Base-by-base conservation (phyloP, 2,888 invertebrate species). In the Luperina testacea region DNA sequence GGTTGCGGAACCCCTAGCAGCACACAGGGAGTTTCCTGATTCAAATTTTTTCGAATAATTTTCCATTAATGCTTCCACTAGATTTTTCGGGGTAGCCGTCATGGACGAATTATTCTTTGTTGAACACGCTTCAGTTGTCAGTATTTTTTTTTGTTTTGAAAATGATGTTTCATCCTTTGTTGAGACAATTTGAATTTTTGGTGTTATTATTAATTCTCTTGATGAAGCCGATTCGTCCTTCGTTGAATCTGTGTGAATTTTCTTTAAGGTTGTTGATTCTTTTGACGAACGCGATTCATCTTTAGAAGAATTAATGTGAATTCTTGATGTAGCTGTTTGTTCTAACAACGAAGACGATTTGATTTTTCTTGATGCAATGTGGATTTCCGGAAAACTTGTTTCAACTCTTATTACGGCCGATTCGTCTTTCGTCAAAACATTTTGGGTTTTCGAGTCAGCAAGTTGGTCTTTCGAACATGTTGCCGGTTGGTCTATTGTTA, bases 11-110 rank as follows among this genome's bases (percentile, higher is more conserved):
- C 53, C 72, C 15, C 42, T 72, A 32, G 61, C 45, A 42, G 76
- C 63, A 63, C 64, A 77, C 42, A 87, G 87, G 9, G 87, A 76
- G 20, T 75, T 77, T 8, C 85, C 86, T 42, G 83, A 32, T 20
- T 76, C 77, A 5, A 77, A 17, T 69, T 72, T 81, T 53, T 48
- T 61, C 2, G 76, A 57, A 38, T 68, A 57, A 11, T n/a, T 77
- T 61, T 70, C 61, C 3, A 75, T 17, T 8, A 69, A 20, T 42
- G 42, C 17, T 13, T 63, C 38, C 0, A 57, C 8, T 48, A 57
- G 9, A 38, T 63, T 57, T 63, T 80, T 80, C 1, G 68, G 48
- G 20, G 24, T 57, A 38, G 11, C n/a, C 13, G 2, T 38, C 57
- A 15, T 9, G 17, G 11, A 17, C 20, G 51, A n/a, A 45, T 42